Evolutionary conservation across 2,113 vertebrate genomes (phyloP), one percentile per base, ranked within the genome.

Genomic region (Toxotes chatareus): DNA sequence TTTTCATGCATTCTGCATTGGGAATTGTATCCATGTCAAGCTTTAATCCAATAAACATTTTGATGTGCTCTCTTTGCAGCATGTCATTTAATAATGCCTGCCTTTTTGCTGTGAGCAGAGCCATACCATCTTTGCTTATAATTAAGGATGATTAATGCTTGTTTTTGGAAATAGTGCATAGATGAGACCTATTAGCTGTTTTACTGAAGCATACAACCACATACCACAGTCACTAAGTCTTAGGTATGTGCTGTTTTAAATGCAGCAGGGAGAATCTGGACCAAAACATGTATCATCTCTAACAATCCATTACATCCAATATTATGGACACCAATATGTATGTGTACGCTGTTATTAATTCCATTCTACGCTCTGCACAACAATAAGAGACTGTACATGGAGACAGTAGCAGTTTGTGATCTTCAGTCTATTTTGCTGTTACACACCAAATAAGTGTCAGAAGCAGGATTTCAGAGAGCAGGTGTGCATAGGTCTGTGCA

Each of bases 21-120:
- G 88, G 91, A 82, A 92, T 88, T 89, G 90, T 92, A 80, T 90
- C 83, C 66, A 38, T 89, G 88, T 92, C 89, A 82, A 86, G 88
- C 91, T 91, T 83, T 93, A 94, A 94, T 95, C 93, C 90, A 95
- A 94, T 94, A 91, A 94, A 88, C 83, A 85, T 85, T 90, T 75
- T 68, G 88, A 91, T 80, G 86, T 70, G 89, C 89, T 93, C 86
- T 90, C 83, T 89, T 86, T 90, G 86, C 81, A 63, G 89, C 62
- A 85, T 91, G 84, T 90, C 85, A 90, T 92, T 83, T 81, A 88
- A 85, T 86, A 92, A 83, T 70, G 79, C 79, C 62, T 74, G 83
- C 59, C 79, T 86, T 73, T 90, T 88, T 91, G 68, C 88, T 89
- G 87, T 67, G 84, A 83, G 88, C 70, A 53, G 60, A 82, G 87